Evolutionary conservation across 2,888 invertebrate genomes (phyloP).

Genomic region (Oscheius sp.): DNA sequence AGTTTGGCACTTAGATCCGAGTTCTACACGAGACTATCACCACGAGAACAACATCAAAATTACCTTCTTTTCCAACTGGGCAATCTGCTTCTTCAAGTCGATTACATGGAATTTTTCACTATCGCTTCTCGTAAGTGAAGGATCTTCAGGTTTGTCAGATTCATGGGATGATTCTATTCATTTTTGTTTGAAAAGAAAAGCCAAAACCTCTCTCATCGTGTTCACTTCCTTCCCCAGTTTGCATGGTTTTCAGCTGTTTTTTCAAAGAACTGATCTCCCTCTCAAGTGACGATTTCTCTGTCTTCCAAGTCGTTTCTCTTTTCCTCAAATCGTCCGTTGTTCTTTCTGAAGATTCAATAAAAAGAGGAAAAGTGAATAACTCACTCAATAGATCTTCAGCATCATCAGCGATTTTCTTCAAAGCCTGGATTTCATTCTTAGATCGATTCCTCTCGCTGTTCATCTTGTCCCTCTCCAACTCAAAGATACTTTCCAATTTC

Average conservation of each 20-base stretch:
- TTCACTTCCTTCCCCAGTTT: conserved; percentile 36
- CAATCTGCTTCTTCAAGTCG: conserved; percentile 61
- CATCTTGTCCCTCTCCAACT: conserved; percentile 64
- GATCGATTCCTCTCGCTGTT: conserved; percentile 61
- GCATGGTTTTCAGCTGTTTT: conserved; percentile 42
- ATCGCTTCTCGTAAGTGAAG: conserved; percentile 39
- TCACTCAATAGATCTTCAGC: conserved; percentile 55
- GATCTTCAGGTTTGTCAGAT: conserved; percentile 37
- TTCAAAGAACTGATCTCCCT: conserved; percentile 50
- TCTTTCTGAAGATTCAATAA: conserved; percentile 47
- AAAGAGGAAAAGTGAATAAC: conserved; percentile 20
- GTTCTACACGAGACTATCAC: conserved; percentile 37
- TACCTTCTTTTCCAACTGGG: conserved; percentile 55
- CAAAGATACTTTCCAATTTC: conserved; percentile 68
- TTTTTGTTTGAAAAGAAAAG: too few relatives aligned
- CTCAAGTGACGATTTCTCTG: conserved; percentile 46
- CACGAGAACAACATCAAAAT: neutral
- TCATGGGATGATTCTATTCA: conserved; percentile 41
- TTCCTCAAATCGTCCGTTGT: conserved; percentile 46
- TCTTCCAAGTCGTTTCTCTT: conserved; percentile 45
- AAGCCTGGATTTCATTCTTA: conserved; percentile 60
- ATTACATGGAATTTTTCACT: conserved; percentile 47
- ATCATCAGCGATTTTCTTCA: conserved; percentile 67
- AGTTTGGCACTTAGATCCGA: conserved; percentile 48
- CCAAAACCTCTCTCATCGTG: conserved; percentile 39